These are phyloP conservation scores for Rhinoraja longicauda DNA, from an alignment of 2,797 vertebrate genomes.

Conservation along the genomic window DNA sequence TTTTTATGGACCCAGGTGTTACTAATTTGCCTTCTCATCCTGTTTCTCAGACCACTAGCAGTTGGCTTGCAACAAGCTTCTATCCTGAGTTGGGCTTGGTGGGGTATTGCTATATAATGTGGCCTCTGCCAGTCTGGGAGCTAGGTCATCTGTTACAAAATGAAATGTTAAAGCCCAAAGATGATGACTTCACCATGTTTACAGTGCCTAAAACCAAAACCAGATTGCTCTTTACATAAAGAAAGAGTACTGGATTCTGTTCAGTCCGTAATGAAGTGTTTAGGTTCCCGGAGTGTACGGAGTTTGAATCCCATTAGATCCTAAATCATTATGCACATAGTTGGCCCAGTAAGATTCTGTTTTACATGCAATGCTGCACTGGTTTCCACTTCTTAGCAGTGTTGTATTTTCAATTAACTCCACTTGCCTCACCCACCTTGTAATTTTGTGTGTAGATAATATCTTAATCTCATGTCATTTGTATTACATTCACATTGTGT, in stretches of 20 bases:
- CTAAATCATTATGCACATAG: neutral
- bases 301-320: neutral
- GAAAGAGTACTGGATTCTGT: neutral
- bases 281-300: neutral
- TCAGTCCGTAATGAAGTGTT: neutral
- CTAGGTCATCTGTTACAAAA: neutral
- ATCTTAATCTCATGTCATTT: neutral
- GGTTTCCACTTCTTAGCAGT: neutral
- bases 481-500: neutral
- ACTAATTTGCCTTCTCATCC: neutral
- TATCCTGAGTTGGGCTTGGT: neutral
- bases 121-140: neutral
- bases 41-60: neutral
- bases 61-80: neutral
- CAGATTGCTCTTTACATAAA: neutral
- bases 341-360: neutral
- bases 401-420: neutral
- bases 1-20: neutral
- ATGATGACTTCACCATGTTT: neutral
- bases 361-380: neutral
- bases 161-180: neutral
- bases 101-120: neutral
- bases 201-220: neutral
- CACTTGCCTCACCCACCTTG: neutral
- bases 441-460: too few species aligned